phyloP scores from a whole-genome alignment of 2,113 vertebrate genomes.

The Tichodroma muraria region DNA sequence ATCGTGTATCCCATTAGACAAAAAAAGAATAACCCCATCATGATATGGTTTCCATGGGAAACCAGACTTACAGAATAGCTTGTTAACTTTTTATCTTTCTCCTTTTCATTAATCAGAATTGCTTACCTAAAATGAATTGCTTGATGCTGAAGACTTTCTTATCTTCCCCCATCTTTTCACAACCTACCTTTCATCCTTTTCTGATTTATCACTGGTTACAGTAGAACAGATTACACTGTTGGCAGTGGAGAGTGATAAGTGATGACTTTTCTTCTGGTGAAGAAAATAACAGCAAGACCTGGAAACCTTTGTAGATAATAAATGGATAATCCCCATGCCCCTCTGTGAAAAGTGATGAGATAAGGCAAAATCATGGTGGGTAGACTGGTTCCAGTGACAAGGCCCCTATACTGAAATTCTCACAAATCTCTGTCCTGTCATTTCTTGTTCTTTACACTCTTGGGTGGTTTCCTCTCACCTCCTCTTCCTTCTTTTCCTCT shows the following conservation, averaged over 20 bases:
- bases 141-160: conserved; percentile 4
- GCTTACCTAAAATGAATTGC: conserved; percentile 13
- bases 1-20: background rate
- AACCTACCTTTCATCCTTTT: background rate
- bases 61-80: background rate
- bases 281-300: background rate
- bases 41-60: conserved; percentile 29
- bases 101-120: background rate
- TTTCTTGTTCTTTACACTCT: background rate
- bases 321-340: background rate
- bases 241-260: background rate
- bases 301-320: background rate
- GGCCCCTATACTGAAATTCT: background rate
- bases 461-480: background rate
- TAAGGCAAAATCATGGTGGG: background rate
- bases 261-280: background rate
- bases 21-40: background rate
- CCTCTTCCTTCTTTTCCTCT: background rate
- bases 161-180: background rate
- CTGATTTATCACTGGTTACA: conserved; percentile 16
- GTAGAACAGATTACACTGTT: background rate
- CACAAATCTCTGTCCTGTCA: background rate
- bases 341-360: background rate
- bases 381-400: background rate
- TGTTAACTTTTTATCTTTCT: conserved; percentile 27